Percentiles rank a stretch among this genome's conserved stretches.
These are phyloP conservation scores for Genyomyrus donnyi DNA, from an alignment of 2,113 vertebrate species.

Conservation along the genomic window DNA sequence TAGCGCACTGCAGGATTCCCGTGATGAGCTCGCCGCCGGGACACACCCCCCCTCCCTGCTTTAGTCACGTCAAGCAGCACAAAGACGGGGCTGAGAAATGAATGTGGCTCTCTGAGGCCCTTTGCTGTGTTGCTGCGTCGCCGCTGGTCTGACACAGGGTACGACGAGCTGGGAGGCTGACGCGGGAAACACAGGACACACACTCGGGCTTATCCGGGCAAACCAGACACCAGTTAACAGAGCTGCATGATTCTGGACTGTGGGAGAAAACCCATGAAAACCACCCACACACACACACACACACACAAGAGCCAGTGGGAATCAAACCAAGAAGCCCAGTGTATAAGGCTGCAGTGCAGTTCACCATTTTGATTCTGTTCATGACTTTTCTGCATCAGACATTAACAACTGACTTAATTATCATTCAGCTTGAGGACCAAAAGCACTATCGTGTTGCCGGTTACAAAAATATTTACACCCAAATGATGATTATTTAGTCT, in stretches of 20 bases:
- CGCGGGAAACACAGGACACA: not conserved
- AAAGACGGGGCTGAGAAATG: not conserved
- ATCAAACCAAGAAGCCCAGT: not conserved
- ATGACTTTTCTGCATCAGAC: not conserved
- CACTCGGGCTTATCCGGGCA: not conserved
- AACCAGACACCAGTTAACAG: not conserved
- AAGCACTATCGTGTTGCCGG: not conserved
- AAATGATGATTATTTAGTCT: not conserved
- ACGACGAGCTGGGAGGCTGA: not conserved
- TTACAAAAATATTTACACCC: not conserved
- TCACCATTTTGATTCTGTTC: not conserved
- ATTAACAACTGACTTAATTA: not conserved
- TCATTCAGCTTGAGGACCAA: not conserved
- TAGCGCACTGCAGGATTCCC: not conserved
- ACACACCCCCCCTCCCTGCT: not conserved
- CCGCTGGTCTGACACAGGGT: not conserved
- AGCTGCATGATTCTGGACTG: not conserved
- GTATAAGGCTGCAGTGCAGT: not conserved
- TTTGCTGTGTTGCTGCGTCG: not conserved
- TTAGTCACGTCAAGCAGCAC: not conserved
- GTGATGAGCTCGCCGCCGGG: not conserved
- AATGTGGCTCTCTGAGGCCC: not conserved
- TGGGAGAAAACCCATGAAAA: not conserved
- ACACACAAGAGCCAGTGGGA: not conserved
- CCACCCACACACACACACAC: not conserved